A percentile compares a stretch with the other conserved stretches of the same genome.
phyloP scores from a whole-genome alignment of 2,888 invertebrate genomes.

The Eilema griseolum region DNA sequence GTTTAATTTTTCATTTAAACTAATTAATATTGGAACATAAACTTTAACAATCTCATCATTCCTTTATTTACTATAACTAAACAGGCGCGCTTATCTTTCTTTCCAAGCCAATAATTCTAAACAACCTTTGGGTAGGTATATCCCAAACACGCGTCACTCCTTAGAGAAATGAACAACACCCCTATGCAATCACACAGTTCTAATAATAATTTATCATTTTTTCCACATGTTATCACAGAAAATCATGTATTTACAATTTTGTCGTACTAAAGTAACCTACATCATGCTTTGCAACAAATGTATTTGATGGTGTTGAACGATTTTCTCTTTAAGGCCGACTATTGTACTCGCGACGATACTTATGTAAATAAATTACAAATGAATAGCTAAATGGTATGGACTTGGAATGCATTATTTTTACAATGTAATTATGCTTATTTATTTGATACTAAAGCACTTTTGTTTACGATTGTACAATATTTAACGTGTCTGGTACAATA shows the following conservation, averaged over 20 bases:
- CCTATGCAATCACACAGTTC: constrained; percentile 86
- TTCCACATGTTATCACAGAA: constrained; percentile 87
- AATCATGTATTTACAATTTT: constrained; percentile 88
- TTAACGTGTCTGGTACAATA: constrained; percentile 51
- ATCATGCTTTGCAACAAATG: constrained; percentile 79
- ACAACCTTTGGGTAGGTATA: constrained; percentile 47
- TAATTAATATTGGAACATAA: constrained; percentile 31
- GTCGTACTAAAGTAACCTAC: constrained; percentile 83
- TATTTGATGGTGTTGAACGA: constrained; percentile 70
- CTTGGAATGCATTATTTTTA: constrained; percentile 25
- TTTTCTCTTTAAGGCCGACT: constrained; percentile 61
- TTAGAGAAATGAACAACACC: constrained; percentile 79
- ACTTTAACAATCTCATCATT: constrained; percentile 28
- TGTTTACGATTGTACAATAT: constrained; percentile 23
- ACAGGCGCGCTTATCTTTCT: constrained; percentile 32
- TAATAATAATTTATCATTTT: constrained; percentile 82
- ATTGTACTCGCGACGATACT: constrained; percentile 42
- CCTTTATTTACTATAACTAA: constrained; percentile 27
- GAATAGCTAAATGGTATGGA: constrained; percentile 20
- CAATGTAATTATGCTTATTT: constrained; percentile 13
- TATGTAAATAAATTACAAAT: constrained; percentile 16
- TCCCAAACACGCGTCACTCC: constrained; percentile 72
- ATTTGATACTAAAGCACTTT: constrained; percentile 21
- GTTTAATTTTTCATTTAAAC: constrained; percentile 28
- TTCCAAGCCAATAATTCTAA: constrained; percentile 34